These are phyloP conservation scores for Eurytoma californica DNA, from an alignment of 2,888 invertebrate genomes.

Conservation along the genomic window DNA sequence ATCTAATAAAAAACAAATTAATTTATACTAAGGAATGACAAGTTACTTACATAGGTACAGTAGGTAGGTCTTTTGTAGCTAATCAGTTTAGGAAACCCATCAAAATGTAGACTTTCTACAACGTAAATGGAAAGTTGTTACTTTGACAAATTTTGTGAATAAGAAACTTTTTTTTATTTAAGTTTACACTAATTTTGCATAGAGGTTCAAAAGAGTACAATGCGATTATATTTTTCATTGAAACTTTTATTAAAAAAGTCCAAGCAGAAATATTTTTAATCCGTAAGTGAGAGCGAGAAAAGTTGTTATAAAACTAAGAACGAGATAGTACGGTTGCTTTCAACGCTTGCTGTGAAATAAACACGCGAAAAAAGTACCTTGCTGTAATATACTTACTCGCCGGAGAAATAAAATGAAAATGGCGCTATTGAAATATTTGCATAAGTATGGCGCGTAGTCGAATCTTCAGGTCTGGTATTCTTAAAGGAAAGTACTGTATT, in stretches of 20 bases:
- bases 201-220: too few species aligned
- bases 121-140: too few species aligned
- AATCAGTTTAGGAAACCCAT: too few species aligned
- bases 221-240: neutral
- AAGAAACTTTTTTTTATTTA: too few species aligned
- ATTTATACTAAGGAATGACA: too few species aligned
- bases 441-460: neutral
- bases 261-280: neutral
- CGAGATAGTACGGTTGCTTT: slow-evolving; percentile 1
- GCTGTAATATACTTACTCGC: slow-evolving; percentile 1
- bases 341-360: neutral
- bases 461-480: neutral
- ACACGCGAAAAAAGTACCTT: slow-evolving; percentile 7
- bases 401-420: neutral
- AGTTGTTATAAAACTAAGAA: slow-evolving; percentile 25
- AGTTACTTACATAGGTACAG: too few species aligned
- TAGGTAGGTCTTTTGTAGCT: too few species aligned
- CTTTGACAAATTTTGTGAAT: too few species aligned
- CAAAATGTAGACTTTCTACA: too few species aligned
- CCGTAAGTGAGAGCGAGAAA: slow-evolving; percentile 15
- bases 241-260: slow-evolving; percentile 8
- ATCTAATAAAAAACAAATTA: too few species aligned
- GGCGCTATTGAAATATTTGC: neutral
- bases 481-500: neutral
- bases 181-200: too few species aligned